Evolutionary conservation across 2,888 invertebrate genomes (phyloP).

Genomic region (Thelaira solivaga): DNA sequence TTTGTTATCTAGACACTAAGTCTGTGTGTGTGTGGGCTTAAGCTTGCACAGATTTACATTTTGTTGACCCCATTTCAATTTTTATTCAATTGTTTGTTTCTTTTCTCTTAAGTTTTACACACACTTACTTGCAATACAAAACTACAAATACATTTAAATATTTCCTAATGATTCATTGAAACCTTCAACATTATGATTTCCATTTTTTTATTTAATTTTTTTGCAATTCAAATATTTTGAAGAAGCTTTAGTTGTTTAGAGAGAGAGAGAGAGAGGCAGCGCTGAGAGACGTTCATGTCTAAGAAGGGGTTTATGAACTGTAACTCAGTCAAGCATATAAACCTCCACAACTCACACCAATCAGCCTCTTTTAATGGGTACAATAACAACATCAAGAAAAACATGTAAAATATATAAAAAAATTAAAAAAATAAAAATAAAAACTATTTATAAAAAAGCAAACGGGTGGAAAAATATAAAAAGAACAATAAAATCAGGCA

Average conservation of each 20-base stretch:
- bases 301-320: conserved; percentile 53
- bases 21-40: conserved; percentile 3
- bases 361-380: conserved; percentile 30
- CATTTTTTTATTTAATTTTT: neutral
- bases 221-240: too few relatives aligned
- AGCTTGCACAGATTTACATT: conserved; percentile 44
- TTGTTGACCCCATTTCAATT: conserved; percentile 61
- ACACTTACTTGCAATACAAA: neutral
- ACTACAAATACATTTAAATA: conserved; percentile 18
- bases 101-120: neutral
- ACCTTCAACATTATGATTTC: conserved; percentile 38
- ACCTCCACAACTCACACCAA: conserved; percentile 3
- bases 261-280: too few relatives aligned
- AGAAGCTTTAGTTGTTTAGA: conserved; percentile 17
- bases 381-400: conserved; percentile 6
- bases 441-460: conserved; percentile 22
- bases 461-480: conserved; percentile 1
- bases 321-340: conserved; percentile 57
- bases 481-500: conserved; percentile 28
- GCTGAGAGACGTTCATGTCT: neutral
- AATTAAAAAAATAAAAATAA: neutral
- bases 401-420: neutral
- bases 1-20: conserved; percentile 56
- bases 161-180: conserved; percentile 56
- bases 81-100: conserved; percentile 53